Conservation (phyloP, 1,140 invertebrate species). For the Homalodisca vitripennis region DNA sequence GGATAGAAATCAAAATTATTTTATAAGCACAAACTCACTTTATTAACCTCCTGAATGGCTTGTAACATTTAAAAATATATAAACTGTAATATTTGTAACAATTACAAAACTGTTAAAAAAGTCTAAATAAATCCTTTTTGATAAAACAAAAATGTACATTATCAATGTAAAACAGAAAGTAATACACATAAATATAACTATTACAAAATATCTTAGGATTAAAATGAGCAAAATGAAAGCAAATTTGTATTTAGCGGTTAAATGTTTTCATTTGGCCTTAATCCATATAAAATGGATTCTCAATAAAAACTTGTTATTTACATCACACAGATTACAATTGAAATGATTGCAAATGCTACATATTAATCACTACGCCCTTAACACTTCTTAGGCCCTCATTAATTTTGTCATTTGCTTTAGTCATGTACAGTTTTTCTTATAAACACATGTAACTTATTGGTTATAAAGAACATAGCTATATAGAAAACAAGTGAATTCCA, state of each 20-base stretch:
- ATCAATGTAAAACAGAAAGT: slow-evolving; percentile 15
- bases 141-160: slow-evolving; percentile 6
- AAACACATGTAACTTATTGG: neutral
- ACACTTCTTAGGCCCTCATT: neutral
- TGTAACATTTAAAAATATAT: slow-evolving; percentile 25
- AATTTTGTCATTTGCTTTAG: slow-evolving; percentile 1
- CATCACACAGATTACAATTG: slow-evolving; percentile 8
- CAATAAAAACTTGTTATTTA: slow-evolving; percentile 15
- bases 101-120: slow-evolving; percentile 16
- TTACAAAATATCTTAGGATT: neutral
- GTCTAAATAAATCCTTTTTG: slow-evolving; percentile 13
- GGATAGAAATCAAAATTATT: too few species aligned
- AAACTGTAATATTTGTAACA: slow-evolving; percentile 24
- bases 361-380: slow-evolving; percentile 12
- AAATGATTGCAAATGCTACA: slow-evolving; percentile 6
- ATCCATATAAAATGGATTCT: slow-evolving; percentile 8
- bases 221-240: slow-evolving; percentile 13
- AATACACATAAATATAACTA: slow-evolving; percentile 1
- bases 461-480: neutral
- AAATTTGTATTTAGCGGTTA: neutral
- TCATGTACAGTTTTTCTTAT: neutral
- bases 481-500: slow-evolving; percentile 6
- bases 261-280: slow-evolving; percentile 8
- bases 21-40: slow-evolving; percentile 25
- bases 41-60: slow-evolving; percentile 15